Evolutionary conservation across 2,113 vertebrate genomes (phyloP).

Genomic region (Atherinomorus stipes): DNA sequence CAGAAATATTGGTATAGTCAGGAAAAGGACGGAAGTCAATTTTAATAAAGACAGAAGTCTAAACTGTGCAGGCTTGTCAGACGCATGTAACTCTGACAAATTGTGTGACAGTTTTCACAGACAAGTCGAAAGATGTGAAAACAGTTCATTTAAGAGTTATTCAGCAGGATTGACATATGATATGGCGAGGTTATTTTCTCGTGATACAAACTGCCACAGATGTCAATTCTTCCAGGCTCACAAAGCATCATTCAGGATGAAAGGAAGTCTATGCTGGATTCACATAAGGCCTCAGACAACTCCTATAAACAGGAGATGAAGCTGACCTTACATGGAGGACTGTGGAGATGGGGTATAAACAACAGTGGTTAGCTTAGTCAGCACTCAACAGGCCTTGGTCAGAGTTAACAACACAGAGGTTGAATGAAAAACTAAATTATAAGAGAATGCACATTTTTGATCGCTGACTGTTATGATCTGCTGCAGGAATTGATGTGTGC

Average conservation of each 20-base stretch:
- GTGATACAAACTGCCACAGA: constrained; percentile 24
- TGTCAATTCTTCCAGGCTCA: constrained; percentile 20
- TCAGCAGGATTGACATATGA: constrained; percentile 38
- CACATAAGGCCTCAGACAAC: constrained; percentile 1
- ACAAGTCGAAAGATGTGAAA: constrained; percentile 36
- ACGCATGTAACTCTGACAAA: constrained; percentile 55
- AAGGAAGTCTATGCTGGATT: background rate
- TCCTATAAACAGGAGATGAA: constrained; percentile 44
- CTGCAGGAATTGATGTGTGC: too few species aligned
- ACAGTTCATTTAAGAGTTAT: constrained; percentile 22
- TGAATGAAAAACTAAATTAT: background rate
- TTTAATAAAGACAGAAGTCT: constrained; percentile 62
- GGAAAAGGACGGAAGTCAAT: constrained; percentile 69
- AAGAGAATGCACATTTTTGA: constrained; percentile 34
- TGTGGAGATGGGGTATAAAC: constrained; percentile 52
- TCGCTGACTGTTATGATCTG: background rate
- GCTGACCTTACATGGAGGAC: constrained; percentile 26
- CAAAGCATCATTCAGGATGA: constrained; percentile 20
- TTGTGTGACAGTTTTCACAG: constrained; percentile 35
- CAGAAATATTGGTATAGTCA: constrained; percentile 71
- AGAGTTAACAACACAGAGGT: constrained; percentile 34
- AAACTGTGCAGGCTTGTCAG: constrained; percentile 33
- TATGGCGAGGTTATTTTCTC: constrained; percentile 17
- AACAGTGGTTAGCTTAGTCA: constrained; percentile 53
- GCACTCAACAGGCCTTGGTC: constrained; percentile 60